These are phyloP conservation scores for Coecobrya sp. DNA, from an alignment of 2,888 invertebrate genomes.

Conservation along the genomic window DNA sequence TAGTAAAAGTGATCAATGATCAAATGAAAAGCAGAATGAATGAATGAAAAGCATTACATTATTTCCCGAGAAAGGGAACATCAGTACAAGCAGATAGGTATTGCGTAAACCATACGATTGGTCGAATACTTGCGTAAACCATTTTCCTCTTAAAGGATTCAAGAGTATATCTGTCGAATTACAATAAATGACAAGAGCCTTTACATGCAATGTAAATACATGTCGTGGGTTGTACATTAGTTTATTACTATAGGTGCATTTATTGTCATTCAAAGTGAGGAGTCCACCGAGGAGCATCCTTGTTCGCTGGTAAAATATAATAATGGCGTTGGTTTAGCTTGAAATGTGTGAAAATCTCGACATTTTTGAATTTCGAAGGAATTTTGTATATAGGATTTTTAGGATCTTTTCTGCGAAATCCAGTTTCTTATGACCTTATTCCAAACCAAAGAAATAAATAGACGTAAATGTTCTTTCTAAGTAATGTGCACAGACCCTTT, in stretches of 20 bases:
- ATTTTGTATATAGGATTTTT: too few relatives aligned
- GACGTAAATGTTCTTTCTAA: background rate
- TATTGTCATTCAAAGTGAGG: background rate
- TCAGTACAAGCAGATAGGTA: too few relatives aligned
- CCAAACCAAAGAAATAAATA: background rate
- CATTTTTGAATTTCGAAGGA: background rate
- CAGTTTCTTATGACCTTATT: too few relatives aligned
- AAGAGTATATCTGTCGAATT: background rate
- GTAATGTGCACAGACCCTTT: background rate
- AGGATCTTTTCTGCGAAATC: too few relatives aligned
- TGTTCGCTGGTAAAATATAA: background rate
- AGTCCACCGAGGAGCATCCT: too few relatives aligned
- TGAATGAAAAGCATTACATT: background rate
- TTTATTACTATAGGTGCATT: too few relatives aligned
- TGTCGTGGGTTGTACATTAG: background rate
- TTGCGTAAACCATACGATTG: too few relatives aligned
- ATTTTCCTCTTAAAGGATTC: constrained; percentile 2
- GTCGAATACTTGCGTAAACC: background rate
- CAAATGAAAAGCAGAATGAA: background rate
- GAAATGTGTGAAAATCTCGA: background rate
- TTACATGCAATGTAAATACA: background rate
- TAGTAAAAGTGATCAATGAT: background rate
- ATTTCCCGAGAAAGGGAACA: background rate
- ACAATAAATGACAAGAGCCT: background rate
- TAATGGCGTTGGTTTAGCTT: background rate